Base-by-base conservation (phyloP, 2,113 vertebrate species). In the Halcyon senegalensis region DNA sequence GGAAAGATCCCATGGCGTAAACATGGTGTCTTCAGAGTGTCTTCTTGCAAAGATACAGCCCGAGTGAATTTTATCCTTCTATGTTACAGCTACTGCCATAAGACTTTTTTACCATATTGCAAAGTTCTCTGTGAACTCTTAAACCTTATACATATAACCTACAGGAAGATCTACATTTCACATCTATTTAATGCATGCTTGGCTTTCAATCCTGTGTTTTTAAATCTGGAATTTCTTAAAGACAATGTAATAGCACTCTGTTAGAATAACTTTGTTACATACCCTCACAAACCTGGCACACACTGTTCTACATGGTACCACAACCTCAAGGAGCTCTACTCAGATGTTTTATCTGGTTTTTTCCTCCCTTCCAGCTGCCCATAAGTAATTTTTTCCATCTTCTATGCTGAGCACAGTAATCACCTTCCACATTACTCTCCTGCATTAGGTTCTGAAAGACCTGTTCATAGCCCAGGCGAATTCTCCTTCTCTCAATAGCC, bases 401-500 rank as follows among this genome's bases (percentile, higher is more conserved):
- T 56, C 28, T 41, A 6, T 23, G 86, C 63, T 92, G 73, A 85
- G 12, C 86, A 48, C 59, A 76, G 55, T 89, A 95, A 97, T 97
- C 95, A 84, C 95, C 91, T 82, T 96, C 94, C 17, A 72, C 89
- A 81, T 63, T 73, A 69, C 84, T 96, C 72, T 98, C 98, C 88
- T 96, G 94, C 96, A 98, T 97, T 21, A 98, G 85, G 73, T 94
- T 98, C 69, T 96, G 97, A 60, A 98, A 98, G 37, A 94, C 94
- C 18, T 95, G 87, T 68, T 97, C 93, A 33, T 98, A 98, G 59
- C 97, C 96, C 30, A 98, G 91, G 24, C 97, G 93, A 48, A 99
- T 98, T 93, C 96, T 97, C 70, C 98, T 98, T 94, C 98, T 98
- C 63, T 98, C 98, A 13, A 93, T 80, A 68, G 98, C 98, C 78